Evolutionary conservation across 1,140 invertebrate species (phyloP).

Genomic region (Solenopsis fugax): DNA sequence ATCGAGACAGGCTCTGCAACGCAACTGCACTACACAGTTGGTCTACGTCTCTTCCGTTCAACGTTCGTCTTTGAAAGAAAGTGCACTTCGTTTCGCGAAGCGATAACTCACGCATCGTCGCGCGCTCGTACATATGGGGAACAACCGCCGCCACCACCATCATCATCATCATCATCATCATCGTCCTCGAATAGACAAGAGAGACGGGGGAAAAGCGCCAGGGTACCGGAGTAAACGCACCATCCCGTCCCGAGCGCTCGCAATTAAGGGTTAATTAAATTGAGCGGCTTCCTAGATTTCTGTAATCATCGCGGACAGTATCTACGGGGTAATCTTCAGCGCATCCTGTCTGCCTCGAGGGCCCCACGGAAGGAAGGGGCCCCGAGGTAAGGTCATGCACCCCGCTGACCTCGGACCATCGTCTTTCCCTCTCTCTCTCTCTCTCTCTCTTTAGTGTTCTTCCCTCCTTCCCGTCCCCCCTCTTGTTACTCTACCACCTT

Average conservation of each 20-base stretch:
- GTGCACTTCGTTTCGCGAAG: constrained; percentile 27
- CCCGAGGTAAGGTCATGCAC: constrained; percentile 86
- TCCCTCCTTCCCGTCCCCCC: constrained; percentile 33
- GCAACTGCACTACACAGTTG: background rate
- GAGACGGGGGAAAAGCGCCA: constrained; percentile 43
- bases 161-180: constrained; percentile 50
- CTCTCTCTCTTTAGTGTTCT: constrained; percentile 54
- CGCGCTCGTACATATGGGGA: constrained; percentile 2
- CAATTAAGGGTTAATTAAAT: constrained; percentile 85
- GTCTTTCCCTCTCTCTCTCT: constrained; percentile 79
- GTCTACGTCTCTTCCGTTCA: background rate
- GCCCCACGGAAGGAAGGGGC: constrained; percentile 86
- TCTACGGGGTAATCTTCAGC: constrained; percentile 85
- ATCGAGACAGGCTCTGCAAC: background rate
- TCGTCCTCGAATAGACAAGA: constrained; percentile 63
- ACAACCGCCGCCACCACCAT: background rate
- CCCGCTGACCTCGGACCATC: constrained; percentile 86
- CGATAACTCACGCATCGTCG: constrained; percentile 58
- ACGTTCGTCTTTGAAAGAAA: constrained; percentile 28
- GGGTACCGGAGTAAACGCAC: constrained; percentile 60
- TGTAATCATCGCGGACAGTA: constrained; percentile 86
- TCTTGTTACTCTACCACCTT: constrained; percentile 53
- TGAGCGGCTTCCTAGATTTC: constrained; percentile 85
- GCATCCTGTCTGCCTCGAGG: constrained; percentile 85
- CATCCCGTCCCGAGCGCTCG: constrained; percentile 64